Evolutionary conservation across 2,113 vertebrate species (phyloP).

Genomic region (Siphamia tubifer): DNA sequence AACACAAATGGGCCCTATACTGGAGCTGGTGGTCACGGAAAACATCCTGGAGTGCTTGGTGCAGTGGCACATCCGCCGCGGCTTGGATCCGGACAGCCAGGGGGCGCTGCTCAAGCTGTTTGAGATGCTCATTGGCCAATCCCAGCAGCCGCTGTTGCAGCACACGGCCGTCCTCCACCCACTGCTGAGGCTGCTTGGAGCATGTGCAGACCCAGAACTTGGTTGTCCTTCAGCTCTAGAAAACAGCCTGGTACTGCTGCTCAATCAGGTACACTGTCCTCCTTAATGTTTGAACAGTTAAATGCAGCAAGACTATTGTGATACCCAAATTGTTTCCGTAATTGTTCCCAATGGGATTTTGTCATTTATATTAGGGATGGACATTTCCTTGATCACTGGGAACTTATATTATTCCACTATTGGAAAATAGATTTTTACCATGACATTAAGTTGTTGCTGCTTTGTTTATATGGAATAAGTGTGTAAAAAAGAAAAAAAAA

Average conservation of each 20-base stretch:
- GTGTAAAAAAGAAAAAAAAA: no score
- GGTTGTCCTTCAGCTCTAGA: conserved; percentile 81
- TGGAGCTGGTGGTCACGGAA: conserved; percentile 87
- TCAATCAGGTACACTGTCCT: conserved; percentile 78
- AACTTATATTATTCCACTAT: no score
- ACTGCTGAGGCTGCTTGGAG: conserved; percentile 86
- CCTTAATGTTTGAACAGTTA: accelerated
- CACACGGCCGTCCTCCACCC: conserved; percentile 88
- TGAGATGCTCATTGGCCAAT: conserved; percentile 93
- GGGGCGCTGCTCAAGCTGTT: conserved; percentile 92
- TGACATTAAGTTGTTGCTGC: no score
- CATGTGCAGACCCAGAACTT: conserved; percentile 81
- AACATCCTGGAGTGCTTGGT: conserved; percentile 87
- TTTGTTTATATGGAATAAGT: no score
- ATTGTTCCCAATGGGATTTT: no score
- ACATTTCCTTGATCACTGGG: no score
- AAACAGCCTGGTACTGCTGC: conserved; percentile 91
- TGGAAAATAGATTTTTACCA: no score
- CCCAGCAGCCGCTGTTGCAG: conserved; percentile 89
- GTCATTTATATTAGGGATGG: no score
- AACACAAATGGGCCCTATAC: conserved; percentile 83
- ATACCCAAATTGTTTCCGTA: no score
- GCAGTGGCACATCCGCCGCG: conserved; percentile 87
- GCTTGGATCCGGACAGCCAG: conserved; percentile 87
- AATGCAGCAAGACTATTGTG: no score